Conservation (phyloP, 2,113 vertebrate species). For the Hydropotes inermis region DNA sequence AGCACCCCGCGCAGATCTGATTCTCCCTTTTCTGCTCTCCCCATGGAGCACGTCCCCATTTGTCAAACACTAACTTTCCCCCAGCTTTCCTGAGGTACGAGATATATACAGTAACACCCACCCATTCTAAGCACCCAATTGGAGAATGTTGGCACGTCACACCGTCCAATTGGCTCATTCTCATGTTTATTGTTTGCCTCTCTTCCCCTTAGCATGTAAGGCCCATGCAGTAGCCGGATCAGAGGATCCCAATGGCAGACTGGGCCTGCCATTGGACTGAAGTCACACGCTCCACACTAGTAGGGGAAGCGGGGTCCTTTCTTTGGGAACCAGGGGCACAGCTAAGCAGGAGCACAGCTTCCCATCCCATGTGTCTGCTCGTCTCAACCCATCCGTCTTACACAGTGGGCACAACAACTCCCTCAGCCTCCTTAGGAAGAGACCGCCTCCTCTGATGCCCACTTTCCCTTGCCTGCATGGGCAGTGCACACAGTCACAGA, state of each 20-base stretch:
- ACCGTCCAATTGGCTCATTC: neutral
- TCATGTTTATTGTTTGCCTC: neutral
- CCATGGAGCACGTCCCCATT: fast-evolving
- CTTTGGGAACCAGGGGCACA: neutral
- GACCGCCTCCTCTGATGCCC: neutral
- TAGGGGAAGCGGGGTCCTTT: neutral
- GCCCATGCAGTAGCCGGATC: too few relatives aligned
- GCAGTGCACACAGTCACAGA: too few relatives aligned
- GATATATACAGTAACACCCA: neutral
- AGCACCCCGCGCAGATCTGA: neutral
- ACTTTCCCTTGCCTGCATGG: neutral
- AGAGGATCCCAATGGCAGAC: too few relatives aligned
- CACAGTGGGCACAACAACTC: neutral
- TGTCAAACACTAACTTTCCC: neutral
- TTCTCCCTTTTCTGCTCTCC: neutral
- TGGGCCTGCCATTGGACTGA: neutral
- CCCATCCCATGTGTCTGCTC: neutral
- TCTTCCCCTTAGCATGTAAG: neutral
- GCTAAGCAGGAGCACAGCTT: neutral
- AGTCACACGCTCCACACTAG: neutral
- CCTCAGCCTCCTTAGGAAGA: neutral
- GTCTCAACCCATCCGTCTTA: neutral
- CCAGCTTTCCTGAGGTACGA: neutral
- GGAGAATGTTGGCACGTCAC: neutral
- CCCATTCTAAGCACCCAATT: neutral